Conservation (phyloP, 2,113 vertebrate genomes). For the Prunella fulvescens region DNA sequence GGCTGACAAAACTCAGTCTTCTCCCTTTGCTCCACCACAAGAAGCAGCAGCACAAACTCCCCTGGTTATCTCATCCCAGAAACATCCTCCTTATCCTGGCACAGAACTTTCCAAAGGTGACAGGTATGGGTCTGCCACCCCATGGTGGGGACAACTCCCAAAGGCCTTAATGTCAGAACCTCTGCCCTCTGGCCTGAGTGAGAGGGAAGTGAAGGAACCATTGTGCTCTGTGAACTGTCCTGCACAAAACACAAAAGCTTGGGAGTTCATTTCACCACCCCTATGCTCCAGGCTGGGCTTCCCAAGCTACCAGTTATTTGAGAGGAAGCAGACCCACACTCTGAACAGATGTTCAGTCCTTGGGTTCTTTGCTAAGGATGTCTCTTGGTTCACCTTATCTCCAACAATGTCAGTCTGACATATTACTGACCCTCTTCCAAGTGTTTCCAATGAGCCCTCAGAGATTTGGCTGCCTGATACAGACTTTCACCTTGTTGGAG, state of each 20-base stretch:
- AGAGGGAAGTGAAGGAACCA: neutral
- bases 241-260: neutral
- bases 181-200: neutral
- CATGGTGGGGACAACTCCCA: neutral
- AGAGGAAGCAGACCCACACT: neutral
- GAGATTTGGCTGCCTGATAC: neutral
- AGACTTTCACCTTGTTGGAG: neutral
- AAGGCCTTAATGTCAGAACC: accelerated
- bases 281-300: neutral
- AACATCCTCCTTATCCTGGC: neutral
- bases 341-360: neutral
- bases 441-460: neutral
- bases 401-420: neutral
- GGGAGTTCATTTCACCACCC: neutral
- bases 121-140: neutral
- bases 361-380: neutral
- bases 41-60: neutral
- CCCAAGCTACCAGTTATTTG: neutral
- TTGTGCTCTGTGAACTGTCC: neutral
- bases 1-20: neutral
- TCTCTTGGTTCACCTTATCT: neutral
- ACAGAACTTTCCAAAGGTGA: neutral
- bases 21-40: neutral
- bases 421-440: neutral
- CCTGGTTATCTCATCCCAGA: neutral